phyloP scores from a whole-genome alignment of 2,888 invertebrate genomes.

The Callimorpha dominula region DNA sequence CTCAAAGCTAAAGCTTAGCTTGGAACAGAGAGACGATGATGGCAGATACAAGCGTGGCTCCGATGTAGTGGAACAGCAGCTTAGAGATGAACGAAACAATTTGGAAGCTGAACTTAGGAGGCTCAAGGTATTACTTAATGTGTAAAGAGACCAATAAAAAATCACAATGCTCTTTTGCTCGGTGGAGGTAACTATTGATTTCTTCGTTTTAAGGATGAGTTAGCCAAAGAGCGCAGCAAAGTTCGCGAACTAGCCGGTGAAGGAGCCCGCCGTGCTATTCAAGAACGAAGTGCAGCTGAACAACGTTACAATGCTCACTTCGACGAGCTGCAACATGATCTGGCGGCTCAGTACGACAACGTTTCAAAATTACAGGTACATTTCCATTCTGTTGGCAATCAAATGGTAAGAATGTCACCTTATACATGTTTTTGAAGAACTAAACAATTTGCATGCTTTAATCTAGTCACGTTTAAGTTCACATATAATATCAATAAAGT shows the following conservation, averaged over 20 bases:
- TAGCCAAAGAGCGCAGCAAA: slow-evolving; percentile 92
- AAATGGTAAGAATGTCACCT: too few relatives aligned
- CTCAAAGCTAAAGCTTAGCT: slow-evolving; percentile 88
- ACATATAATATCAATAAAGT: background rate
- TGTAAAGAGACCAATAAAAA: background rate
- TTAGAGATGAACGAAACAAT: slow-evolving; percentile 92
- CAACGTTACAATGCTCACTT: slow-evolving; percentile 91
- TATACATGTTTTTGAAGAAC: too few relatives aligned
- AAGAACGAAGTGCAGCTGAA: slow-evolving; percentile 91
- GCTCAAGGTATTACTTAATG: slow-evolving; percentile 80
- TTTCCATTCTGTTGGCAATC: background rate
- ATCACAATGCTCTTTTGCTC: too few relatives aligned
- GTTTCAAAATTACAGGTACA: slow-evolving; percentile 90
- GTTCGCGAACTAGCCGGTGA: slow-evolving; percentile 92
- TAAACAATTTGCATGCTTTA: background rate
- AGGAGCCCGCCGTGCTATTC: slow-evolving; percentile 90
- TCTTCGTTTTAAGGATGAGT: slow-evolving; percentile 87
- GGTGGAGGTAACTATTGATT: too few relatives aligned
- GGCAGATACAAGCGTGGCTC: slow-evolving; percentile 88
- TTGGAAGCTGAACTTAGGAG: slow-evolving; percentile 92
- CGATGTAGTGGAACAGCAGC: slow-evolving; percentile 91
- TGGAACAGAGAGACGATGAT: slow-evolving; percentile 89
- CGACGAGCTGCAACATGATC: slow-evolving; percentile 92
- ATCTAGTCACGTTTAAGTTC: background rate
- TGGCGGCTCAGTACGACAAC: slow-evolving; percentile 93